A percentile compares a stretch with the other conserved stretches of the same genome.
These are phyloP conservation scores for Mungos mungo DNA, from an alignment of 2,113 vertebrate genomes.

Conservation along the genomic window DNA sequence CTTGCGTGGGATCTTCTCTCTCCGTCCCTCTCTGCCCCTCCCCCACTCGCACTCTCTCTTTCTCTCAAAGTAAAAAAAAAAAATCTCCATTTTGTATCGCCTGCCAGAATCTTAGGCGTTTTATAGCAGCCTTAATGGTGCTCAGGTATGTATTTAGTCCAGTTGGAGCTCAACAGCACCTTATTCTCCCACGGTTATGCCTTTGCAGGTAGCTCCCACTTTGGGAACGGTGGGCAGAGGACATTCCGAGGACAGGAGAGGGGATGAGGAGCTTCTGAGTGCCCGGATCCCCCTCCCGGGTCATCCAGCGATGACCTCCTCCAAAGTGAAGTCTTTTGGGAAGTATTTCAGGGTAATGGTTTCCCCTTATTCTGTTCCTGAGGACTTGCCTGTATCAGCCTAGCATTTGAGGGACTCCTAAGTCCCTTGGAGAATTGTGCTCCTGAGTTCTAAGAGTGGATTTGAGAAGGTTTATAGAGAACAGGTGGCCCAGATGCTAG, in stretches of 20 bases:
- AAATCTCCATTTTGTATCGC: background rate
- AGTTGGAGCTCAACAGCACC: background rate
- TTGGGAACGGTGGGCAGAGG: background rate
- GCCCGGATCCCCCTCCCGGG: background rate
- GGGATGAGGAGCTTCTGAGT: background rate
- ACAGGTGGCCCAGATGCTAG: background rate
- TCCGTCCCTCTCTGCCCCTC: too few species aligned
- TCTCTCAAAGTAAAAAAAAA: background rate
- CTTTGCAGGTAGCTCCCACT: background rate
- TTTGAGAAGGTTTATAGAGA: background rate
- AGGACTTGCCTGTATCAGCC: background rate
- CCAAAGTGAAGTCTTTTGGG: background rate
- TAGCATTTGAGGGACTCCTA: background rate
- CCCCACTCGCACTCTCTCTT: too few species aligned
- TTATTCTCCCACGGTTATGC: background rate
- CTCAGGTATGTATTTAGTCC: background rate
- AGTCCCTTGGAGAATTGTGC: background rate
- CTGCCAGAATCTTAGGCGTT: background rate
- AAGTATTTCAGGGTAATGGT: background rate
- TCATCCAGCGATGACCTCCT: background rate
- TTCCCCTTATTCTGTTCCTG: background rate
- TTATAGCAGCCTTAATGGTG: background rate
- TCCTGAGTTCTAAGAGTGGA: background rate
- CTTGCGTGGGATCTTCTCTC: too few species aligned
- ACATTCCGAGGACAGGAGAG: background rate